These are phyloP conservation scores for Trichomalopsis sarcophagae DNA, from an alignment of 1,140 invertebrate species.

Conservation along the genomic window DNA sequence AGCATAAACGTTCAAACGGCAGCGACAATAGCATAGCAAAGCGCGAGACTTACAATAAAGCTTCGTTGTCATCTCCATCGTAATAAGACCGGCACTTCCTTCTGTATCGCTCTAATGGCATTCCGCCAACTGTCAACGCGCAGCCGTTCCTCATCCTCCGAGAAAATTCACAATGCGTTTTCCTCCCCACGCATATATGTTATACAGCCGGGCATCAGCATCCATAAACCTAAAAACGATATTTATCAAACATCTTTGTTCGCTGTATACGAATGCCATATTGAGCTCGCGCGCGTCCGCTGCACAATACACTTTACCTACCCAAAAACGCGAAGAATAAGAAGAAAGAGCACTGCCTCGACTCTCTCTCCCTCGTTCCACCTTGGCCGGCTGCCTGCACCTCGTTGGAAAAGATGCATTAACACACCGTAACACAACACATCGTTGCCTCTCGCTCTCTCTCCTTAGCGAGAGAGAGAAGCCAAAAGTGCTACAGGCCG, in stretches of 20 bases:
- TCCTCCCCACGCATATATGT: not conserved
- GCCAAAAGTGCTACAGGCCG: not conserved
- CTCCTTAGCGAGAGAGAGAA: not conserved
- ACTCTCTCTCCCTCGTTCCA: not conserved
- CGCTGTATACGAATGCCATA: not conserved
- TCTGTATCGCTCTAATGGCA: too few relatives aligned
- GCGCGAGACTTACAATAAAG: too few relatives aligned
- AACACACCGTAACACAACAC: constrained; percentile 13
- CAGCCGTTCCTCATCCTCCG: too few relatives aligned
- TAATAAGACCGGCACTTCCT: too few relatives aligned
- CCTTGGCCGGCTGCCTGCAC: not conserved
- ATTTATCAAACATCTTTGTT: not conserved
- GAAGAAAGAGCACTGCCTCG: not conserved
- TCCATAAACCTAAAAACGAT: not conserved
- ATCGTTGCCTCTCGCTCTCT: not conserved
- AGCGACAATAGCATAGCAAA: too few relatives aligned
- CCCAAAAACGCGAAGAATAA: not conserved
- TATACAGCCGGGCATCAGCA: not conserved
- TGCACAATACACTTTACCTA: not conserved
- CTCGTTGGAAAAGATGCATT: constrained; percentile 23
- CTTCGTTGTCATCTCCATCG: too few relatives aligned
- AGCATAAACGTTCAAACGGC: too few relatives aligned
- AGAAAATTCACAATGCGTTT: not conserved
- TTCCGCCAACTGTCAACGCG: too few relatives aligned
- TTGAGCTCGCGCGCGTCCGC: not conserved